phyloP scores from a whole-genome alignment of 2,113 vertebrate genomes.

The Silurus asotus region DNA sequence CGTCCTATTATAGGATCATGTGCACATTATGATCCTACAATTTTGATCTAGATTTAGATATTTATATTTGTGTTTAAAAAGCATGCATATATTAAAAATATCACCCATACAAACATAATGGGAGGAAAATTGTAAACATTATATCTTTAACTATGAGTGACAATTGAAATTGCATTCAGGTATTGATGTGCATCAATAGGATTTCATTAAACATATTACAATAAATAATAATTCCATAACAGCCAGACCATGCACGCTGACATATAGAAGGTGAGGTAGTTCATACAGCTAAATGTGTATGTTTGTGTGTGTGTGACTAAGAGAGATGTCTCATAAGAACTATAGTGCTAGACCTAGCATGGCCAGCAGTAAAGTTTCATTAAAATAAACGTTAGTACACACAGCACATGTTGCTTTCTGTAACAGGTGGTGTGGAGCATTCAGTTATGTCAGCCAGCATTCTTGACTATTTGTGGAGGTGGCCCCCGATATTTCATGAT shows the following conservation, averaged over 20 bases:
- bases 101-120: neutral
- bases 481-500: conserved; percentile 92
- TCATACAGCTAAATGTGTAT: neutral
- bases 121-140: neutral
- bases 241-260: neutral
- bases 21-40: neutral
- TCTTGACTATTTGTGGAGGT: conserved; percentile 87
- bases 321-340: conserved; percentile 26
- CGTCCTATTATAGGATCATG: neutral
- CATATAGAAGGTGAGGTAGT: neutral
- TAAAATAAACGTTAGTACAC: conserved; percentile 93
- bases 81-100: neutral
- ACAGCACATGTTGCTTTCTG: conserved; percentile 89
- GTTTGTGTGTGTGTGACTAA: neutral
- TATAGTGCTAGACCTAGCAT: conserved; percentile 48
- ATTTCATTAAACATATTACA: neutral
- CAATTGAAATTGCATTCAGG: neutral
- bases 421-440: conserved; percentile 89
- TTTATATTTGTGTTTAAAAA: neutral
- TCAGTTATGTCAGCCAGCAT: conserved; percentile 80
- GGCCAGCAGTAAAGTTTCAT: conserved; percentile 79
- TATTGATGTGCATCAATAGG: neutral
- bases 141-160: neutral
- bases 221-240: neutral
- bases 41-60: neutral